A percentile compares a stretch with the other conserved stretches of the same genome.
phyloP scores from a whole-genome alignment of 2,113 vertebrate genomes.

The Sceloporus undulatus region DNA sequence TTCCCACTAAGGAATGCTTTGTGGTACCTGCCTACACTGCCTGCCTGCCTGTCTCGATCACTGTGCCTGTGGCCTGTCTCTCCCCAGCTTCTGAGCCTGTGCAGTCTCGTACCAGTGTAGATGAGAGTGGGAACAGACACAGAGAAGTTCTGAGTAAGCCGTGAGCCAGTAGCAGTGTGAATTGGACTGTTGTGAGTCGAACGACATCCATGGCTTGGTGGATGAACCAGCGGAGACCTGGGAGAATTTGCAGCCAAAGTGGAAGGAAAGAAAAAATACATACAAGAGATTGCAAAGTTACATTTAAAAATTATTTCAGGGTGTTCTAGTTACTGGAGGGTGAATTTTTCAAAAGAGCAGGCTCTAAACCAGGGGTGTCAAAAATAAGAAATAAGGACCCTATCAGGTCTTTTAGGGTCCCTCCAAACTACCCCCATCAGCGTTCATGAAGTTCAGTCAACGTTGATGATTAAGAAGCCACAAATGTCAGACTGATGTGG shows the following conservation, averaged over 20 bases:
- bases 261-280: slow-evolving; percentile 80
- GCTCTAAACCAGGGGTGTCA: slow-evolving; percentile 56
- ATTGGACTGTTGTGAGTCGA: slow-evolving; percentile 99
- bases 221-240: slow-evolving; percentile 96
- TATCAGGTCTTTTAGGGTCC: background rate
- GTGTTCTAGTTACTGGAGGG: slow-evolving; percentile 74
- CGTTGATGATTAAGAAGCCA: background rate
- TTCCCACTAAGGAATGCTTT: slow-evolving; percentile 52
- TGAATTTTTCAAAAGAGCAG: slow-evolving; percentile 63
- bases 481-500: background rate
- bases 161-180: slow-evolving; percentile 97
- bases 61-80: slow-evolving; percentile 79
- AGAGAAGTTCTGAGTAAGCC: slow-evolving; percentile 99
- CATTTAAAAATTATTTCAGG: slow-evolving; percentile 74
- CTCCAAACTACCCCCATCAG: background rate
- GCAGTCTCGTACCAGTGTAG: slow-evolving; percentile 97
- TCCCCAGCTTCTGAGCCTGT: slow-evolving; percentile 84
- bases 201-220: slow-evolving; percentile 96
- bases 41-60: slow-evolving; percentile 85
- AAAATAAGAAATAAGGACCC: background rate
- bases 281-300: slow-evolving; percentile 82
- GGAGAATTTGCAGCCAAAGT: slow-evolving; percentile 85
- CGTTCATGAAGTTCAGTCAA: background rate
- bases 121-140: slow-evolving; percentile 99
- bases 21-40: slow-evolving; percentile 85